A percentile compares a stretch with the other conserved stretches of the same genome.
Conservation (phyloP, 1,140 invertebrate species). For the Dufourea novaeangliae region DNA sequence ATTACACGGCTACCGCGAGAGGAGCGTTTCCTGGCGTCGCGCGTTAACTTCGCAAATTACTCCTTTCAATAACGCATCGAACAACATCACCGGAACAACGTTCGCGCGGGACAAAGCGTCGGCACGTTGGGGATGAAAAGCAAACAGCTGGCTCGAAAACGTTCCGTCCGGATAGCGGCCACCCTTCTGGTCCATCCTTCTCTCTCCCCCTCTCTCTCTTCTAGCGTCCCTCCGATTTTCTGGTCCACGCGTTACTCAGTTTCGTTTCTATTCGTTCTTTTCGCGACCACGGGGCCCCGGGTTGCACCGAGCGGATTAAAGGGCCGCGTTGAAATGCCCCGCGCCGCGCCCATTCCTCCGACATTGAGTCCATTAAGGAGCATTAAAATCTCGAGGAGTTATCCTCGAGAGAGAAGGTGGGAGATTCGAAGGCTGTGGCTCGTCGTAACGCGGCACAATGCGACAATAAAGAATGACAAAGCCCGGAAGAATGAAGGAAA, state of each 20-base stretch:
- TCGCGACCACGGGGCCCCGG: not conserved
- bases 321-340: slow-evolving; percentile 44
- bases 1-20: not conserved
- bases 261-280: not conserved
- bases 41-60: slow-evolving; percentile 16
- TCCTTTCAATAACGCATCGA: slow-evolving; percentile 29
- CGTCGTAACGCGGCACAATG: slow-evolving; percentile 45
- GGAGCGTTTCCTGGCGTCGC: not conserved
- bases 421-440: slow-evolving; percentile 47
- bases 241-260: not conserved
- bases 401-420: slow-evolving; percentile 53
- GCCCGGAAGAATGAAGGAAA: slow-evolving; percentile 26
- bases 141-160: slow-evolving; percentile 14
- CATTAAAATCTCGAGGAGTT: slow-evolving; percentile 66
- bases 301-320: slow-evolving; percentile 35
- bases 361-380: slow-evolving; percentile 62
- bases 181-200: too few species aligned
- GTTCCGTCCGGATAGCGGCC: not conserved
- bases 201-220: not conserved
- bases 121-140: slow-evolving; percentile 8
- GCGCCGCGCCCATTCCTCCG: slow-evolving; percentile 18
- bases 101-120: not conserved
- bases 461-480: slow-evolving; percentile 66
- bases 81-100: slow-evolving; percentile 11
- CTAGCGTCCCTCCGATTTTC: not conserved